A percentile compares a stretch with the other conserved stretches of the same genome.
Evolutionary conservation across 1,140 invertebrate genomes (phyloP).

Genomic region (Diabrotica virgifera): DNA sequence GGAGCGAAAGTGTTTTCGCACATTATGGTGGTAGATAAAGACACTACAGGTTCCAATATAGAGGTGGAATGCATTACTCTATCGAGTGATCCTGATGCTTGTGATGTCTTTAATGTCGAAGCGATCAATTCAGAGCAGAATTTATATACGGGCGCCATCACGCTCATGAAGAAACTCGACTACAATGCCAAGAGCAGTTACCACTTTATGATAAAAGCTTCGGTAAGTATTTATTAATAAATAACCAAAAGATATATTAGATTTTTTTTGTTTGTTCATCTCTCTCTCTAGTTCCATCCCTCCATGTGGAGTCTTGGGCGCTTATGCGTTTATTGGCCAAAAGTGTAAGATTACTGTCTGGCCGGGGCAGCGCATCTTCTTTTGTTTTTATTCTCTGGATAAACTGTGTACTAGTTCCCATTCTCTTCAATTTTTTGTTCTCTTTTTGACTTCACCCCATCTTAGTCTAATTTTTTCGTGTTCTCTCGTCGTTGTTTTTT

Average conservation of each 20-base stretch:
- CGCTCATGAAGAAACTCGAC: slow-evolving; percentile 38
- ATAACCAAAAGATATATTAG: background rate
- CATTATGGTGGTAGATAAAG: slow-evolving; percentile 73
- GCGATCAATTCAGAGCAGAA: slow-evolving; percentile 33
- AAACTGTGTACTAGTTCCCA: too few species aligned
- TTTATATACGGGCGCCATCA: slow-evolving; percentile 38
- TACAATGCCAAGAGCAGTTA: slow-evolving; percentile 35
- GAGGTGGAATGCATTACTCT: slow-evolving; percentile 67
- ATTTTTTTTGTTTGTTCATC: background rate
- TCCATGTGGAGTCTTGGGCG: too few species aligned
- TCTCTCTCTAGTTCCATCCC: too few species aligned
- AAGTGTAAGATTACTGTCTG: too few species aligned
- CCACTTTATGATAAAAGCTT: slow-evolving; percentile 40
- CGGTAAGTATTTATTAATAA: slow-evolving; percentile 28
- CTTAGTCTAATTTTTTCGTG: too few species aligned
- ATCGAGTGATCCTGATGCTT: slow-evolving; percentile 38
- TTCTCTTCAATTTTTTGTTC: too few species aligned
- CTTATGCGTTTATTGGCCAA: too few species aligned
- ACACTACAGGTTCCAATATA: slow-evolving; percentile 75
- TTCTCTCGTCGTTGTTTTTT: too few species aligned
- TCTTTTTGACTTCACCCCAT: too few species aligned
- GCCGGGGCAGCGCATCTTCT: too few species aligned
- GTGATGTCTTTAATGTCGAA: slow-evolving; percentile 40
- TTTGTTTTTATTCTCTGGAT: too few species aligned
- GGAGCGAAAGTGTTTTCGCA: slow-evolving; percentile 71